Base-by-base conservation (phyloP, 2,888 invertebrate species). In the Eupithecia abbreviata region DNA sequence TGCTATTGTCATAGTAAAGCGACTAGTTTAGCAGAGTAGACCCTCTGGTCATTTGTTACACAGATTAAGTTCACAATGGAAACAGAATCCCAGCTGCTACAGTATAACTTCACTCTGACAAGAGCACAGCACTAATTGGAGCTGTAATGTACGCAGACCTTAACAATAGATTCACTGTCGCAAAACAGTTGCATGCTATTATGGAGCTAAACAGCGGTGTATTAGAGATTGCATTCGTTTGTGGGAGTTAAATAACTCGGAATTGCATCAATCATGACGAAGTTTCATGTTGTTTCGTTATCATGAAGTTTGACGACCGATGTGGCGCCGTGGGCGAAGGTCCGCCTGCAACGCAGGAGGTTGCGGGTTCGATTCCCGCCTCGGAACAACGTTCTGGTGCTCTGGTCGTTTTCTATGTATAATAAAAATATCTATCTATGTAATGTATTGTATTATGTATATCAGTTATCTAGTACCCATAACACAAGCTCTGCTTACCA, bases 91-190 rank as follows among this genome's bases (percentile, higher is more conserved):
- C 69, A 69, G 69, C 69, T 69, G 69, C 18, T 69, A 47, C 69
- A 42, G 42, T 15, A 42, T 41, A 66, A 30, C 12, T 62, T 62
- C 42, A 42, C 43, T 18, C 67, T 49, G 77, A 72, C 77, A 72
- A 45, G 43, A 47, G 77, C 73, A 71, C 66, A 58, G 51, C 67
- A 68, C 75, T 75, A 71, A 77, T 77, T 77, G 70, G 72, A 67
- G 49, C 49, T 71, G 49, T 74, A 74, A 72, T 74, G 42, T 72
- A 43, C 67, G 51, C 72, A 70, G 55, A 66, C 45, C 71, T 42
- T 72, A 18, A 65, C 45, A 70, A 62, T 43, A 67, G 69, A 18
- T 42, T 42, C 13, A 15, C 41, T 30, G 62, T 30, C 30, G 62
- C 62, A 62, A 66, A 41, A 66, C 41, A 42, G 66, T 66, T 66